Percentiles rank a stretch among this genome's conserved stretches.
These are phyloP conservation scores for Argyrosomus regius DNA, from an alignment of 2,797 vertebrate genomes.

Conservation along the genomic window DNA sequence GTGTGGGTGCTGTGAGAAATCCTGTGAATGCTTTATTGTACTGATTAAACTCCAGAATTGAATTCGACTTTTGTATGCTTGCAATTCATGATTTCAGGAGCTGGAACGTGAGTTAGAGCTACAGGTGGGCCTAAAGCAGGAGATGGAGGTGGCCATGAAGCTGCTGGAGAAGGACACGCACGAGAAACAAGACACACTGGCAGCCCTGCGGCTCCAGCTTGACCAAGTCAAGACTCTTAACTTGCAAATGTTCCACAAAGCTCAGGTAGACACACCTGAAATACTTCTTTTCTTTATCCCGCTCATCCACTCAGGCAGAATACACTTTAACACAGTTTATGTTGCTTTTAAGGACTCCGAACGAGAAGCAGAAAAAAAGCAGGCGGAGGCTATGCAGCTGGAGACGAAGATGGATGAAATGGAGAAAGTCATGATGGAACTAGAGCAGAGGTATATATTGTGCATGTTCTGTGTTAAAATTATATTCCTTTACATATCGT, in stretches of 20 bases:
- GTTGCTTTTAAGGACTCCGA: conserved; percentile 85
- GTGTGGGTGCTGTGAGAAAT: background rate
- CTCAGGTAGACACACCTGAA: conserved; percentile 85
- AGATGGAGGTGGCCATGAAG: conserved; percentile 99
- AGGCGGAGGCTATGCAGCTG: conserved; percentile 87
- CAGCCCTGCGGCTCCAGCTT: conserved; percentile 92
- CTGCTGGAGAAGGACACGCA: conserved; percentile 97
- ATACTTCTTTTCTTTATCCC: background rate
- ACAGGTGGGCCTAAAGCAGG: conserved; percentile 94
- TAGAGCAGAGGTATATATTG: conserved; percentile 86
- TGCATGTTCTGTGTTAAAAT: background rate
- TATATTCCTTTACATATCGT: background rate
- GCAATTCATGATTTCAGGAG: conserved; percentile 83
- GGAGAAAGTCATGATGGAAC: conserved; percentile 88
- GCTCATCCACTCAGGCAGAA: background rate
- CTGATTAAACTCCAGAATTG: background rate
- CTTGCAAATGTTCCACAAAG: conserved; percentile 97
- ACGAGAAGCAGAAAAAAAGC: conserved; percentile 89
- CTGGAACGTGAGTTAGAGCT: conserved; percentile 95
- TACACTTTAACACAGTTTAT: background rate
- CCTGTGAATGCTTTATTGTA: background rate
- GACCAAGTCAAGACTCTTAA: conserved; percentile 98
- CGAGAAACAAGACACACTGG: conserved; percentile 96
- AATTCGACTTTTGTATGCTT: conserved; percentile 32
- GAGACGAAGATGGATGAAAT: conserved; percentile 92